Evolutionary conservation across 30 jellyfish, hydroid and myxozoan species (phyloP).

Genomic region (Cassiopea xamachana): DNA sequence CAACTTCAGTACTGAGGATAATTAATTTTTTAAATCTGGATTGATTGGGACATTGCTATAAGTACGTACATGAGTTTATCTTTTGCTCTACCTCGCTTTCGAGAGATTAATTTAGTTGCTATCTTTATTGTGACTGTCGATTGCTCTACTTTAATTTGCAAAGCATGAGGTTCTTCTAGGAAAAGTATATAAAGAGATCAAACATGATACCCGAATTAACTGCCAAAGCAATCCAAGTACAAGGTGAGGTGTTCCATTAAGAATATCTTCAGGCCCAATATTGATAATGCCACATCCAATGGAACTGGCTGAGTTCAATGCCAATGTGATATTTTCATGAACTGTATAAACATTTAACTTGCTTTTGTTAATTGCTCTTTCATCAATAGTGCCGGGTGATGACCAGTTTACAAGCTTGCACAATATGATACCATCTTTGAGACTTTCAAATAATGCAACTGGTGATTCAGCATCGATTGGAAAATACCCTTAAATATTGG

Average conservation of each 20-base stretch:
- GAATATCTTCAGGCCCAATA: constrained; percentile 79
- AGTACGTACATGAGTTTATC: too few species aligned
- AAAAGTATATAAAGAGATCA: too few species aligned
- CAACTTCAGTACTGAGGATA: too few species aligned
- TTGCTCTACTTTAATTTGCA: too few species aligned
- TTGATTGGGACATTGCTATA: too few species aligned
- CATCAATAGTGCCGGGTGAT: constrained; percentile 74
- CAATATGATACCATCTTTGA: constrained; percentile 78
- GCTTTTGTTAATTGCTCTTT: constrained; percentile 78
- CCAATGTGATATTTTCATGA: constrained; percentile 77
- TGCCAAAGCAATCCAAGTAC: constrained; percentile 89
- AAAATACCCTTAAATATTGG: constrained; percentile 11
- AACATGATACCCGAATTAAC: constrained; percentile 58
- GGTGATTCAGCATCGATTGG: constrained; percentile 48
- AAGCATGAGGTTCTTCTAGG: too few species aligned
- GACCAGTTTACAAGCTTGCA: constrained; percentile 83
- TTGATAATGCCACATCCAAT: constrained; percentile 83
- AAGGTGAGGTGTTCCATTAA: constrained; percentile 67
- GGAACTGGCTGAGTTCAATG: constrained; percentile 76
- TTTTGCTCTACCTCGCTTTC: too few species aligned
- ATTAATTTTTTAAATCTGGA: too few species aligned
- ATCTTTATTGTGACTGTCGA: too few species aligned
- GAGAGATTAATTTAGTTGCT: too few species aligned
- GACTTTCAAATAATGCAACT: constrained; percentile 37
- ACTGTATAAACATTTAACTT: constrained; percentile 66